These are phyloP conservation scores for Lagopus muta DNA, from an alignment of 2,113 vertebrate genomes.

Conservation along the genomic window DNA sequence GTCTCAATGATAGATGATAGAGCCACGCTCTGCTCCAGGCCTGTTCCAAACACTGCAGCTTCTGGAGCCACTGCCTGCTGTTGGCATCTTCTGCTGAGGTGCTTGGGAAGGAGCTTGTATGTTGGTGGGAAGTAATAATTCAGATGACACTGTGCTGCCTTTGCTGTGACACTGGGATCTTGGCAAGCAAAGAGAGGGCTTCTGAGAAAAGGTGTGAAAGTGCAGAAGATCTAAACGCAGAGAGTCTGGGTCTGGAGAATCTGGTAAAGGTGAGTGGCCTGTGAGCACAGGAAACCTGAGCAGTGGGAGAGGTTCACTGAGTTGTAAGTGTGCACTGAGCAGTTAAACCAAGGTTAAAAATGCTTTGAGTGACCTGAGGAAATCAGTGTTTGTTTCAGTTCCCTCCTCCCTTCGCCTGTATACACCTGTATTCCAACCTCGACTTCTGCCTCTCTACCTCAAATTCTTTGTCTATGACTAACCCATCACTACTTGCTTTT, in stretches of 20 bases:
- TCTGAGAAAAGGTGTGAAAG: neutral
- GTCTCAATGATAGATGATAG: neutral
- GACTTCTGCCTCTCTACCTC: neutral
- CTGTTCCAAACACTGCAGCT: neutral
- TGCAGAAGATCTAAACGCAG: neutral
- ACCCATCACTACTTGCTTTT: neutral
- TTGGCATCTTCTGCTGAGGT: neutral
- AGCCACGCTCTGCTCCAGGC: neutral
- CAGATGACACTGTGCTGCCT: neutral
- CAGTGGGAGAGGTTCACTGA: neutral
- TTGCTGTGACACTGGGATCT: neutral
- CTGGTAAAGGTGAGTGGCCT: neutral
- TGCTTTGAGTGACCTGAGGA: neutral
- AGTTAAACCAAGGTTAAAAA: neutral
- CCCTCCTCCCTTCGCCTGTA: neutral
- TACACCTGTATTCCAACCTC: neutral
- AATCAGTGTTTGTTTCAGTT: neutral
- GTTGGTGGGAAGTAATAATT: neutral
- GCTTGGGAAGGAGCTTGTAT: neutral
- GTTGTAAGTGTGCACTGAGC: neutral
- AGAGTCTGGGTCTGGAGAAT: neutral
- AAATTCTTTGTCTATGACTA: neutral
- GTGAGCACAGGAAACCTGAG: too few species aligned
- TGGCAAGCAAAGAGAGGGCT: rapidly evolving
- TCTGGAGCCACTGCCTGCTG: neutral